Evolutionary conservation across 1,140 invertebrate genomes (phyloP).

Genomic region (Centruroides vittatus): DNA sequence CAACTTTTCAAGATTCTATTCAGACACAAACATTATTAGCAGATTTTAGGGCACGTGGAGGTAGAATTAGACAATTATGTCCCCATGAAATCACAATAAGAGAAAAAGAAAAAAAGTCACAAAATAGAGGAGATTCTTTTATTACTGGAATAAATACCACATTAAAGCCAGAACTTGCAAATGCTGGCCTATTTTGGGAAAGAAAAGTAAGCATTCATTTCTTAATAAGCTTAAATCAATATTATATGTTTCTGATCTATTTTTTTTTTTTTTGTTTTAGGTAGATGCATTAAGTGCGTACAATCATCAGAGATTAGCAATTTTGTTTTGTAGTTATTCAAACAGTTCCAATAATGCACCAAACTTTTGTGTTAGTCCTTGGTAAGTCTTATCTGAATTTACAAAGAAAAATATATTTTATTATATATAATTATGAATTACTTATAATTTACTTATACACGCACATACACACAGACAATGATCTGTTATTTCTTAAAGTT

Average conservation of each 20-base stretch:
- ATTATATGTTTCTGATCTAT: neutral
- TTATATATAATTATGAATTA: too few species aligned
- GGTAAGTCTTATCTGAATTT: slow-evolving; percentile 36
- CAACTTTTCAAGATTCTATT: slow-evolving; percentile 29
- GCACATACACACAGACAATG: too few species aligned
- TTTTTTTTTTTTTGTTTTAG: slow-evolving; percentile 10
- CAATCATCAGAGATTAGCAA: slow-evolving; percentile 73
- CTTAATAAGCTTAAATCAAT: neutral
- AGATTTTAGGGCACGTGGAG: slow-evolving; percentile 71
- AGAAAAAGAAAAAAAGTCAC: slow-evolving; percentile 12
- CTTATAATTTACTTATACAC: too few species aligned
- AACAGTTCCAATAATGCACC: slow-evolving; percentile 61
- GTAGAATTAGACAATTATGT: slow-evolving; percentile 37
- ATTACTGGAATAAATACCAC: neutral
- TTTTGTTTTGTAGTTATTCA: slow-evolving; percentile 86
- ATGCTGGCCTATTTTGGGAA: slow-evolving; percentile 16
- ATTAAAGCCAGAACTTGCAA: slow-evolving; percentile 1
- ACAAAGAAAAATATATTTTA: too few species aligned
- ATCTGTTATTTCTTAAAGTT: too few species aligned
- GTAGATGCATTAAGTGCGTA: slow-evolving; percentile 68
- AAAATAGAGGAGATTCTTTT: neutral
- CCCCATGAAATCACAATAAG: slow-evolving; percentile 11
- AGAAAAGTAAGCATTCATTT: slow-evolving; percentile 3
- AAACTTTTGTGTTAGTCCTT: slow-evolving; percentile 75
- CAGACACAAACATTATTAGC: slow-evolving; percentile 46